Conservation (phyloP, 2,888 invertebrate species). For the Elgonia sp. region DNA sequence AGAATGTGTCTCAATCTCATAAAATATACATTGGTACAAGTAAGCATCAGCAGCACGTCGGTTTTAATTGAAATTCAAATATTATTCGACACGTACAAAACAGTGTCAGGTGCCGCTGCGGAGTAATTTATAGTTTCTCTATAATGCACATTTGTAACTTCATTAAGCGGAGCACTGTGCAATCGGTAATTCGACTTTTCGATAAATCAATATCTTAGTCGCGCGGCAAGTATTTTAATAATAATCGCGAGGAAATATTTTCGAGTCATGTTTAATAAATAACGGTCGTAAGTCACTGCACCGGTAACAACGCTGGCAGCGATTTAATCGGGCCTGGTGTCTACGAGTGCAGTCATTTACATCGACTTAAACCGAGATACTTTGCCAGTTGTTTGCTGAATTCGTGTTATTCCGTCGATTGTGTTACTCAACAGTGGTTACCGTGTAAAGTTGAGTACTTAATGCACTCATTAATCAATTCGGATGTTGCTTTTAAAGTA, state of each 20-base stretch:
- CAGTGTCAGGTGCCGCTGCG: constrained; percentile 62
- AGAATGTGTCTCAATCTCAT: constrained; percentile 63
- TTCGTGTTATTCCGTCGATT: constrained; percentile 37
- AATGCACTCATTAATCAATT: constrained; percentile 20
- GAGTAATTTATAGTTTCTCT: constrained; percentile 68
- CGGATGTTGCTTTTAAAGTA: background rate
- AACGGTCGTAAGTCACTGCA: constrained; percentile 47
- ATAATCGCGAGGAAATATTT: constrained; percentile 54
- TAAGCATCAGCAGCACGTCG: constrained; percentile 40
- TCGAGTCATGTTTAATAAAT: constrained; percentile 47
- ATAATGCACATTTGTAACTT: constrained; percentile 62
- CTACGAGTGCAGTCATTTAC: constrained; percentile 32
- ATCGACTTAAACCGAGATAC: constrained; percentile 46
- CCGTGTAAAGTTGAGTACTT: constrained; percentile 32
- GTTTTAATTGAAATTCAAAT: constrained; percentile 74
- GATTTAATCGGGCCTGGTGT: constrained; percentile 44
- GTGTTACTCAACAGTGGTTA: constrained; percentile 34
- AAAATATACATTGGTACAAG: constrained; percentile 67
- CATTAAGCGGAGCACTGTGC: constrained; percentile 54
- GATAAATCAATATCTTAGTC: constrained; percentile 66
- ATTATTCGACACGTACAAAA: constrained; percentile 70
- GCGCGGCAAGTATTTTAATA: constrained; percentile 57
- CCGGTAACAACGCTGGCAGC: background rate
- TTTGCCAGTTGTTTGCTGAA: constrained; percentile 50
- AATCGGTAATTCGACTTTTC: constrained; percentile 54